Evolutionary conservation across 2,888 invertebrate genomes (phyloP).

Genomic region (Brenthis ino): DNA sequence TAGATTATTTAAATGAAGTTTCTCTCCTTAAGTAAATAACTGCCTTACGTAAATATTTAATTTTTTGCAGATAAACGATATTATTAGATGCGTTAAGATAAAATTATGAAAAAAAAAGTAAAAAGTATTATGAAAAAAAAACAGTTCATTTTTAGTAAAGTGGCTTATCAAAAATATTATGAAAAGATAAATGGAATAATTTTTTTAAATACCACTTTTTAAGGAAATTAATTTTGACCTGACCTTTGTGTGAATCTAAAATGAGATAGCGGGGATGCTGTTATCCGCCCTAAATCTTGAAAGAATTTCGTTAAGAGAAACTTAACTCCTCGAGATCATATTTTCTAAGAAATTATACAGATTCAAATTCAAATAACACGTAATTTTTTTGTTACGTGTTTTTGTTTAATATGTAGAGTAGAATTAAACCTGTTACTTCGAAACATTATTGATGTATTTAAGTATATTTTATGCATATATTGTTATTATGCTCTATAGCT

Average conservation of each 20-base stretch:
- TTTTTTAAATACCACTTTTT: slow-evolving; percentile 19
- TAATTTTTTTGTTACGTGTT: slow-evolving; percentile 11
- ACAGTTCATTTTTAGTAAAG: neutral
- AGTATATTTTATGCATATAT: no score
- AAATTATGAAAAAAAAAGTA: neutral
- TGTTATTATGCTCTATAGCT: no score
- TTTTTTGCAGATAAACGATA: no score
- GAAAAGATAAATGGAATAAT: slow-evolving; percentile 9
- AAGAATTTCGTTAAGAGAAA: slow-evolving; percentile 25
- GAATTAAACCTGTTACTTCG: no score
- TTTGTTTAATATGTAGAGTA: neutral
- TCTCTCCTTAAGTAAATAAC: neutral
- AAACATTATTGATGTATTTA: no score
- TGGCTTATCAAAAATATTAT: neutral
- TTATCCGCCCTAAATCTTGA: slow-evolving; percentile 27
- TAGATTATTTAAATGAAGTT: neutral
- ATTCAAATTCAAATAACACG: slow-evolving; percentile 21
- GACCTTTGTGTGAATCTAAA: slow-evolving; percentile 29
- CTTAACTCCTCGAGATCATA: slow-evolving; percentile 18
- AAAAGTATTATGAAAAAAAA: neutral
- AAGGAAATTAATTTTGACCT: slow-evolving; percentile 23
- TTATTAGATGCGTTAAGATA: no score
- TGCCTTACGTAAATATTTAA: neutral
- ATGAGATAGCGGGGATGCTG: slow-evolving; percentile 29
- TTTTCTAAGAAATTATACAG: slow-evolving; percentile 14